Percentiles rank a stretch among this genome's conserved stretches.
Evolutionary conservation across 2,888 invertebrate genomes (phyloP).

Genomic region (Dynastes hyllus): DNA sequence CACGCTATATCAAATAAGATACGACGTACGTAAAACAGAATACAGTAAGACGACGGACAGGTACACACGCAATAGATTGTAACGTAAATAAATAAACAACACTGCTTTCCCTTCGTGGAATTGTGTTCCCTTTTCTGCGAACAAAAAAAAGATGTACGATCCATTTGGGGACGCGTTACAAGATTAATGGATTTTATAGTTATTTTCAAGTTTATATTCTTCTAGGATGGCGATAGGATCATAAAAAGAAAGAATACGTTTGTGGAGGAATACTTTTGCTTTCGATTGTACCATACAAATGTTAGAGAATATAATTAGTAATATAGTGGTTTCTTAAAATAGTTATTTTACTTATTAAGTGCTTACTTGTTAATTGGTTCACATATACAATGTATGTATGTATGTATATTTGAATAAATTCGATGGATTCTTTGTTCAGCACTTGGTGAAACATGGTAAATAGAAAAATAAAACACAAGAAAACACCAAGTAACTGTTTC

Average conservation of each 20-base stretch:
- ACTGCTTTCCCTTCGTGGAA: neutral
- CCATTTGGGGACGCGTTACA: neutral
- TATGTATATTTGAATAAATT: too few relatives aligned
- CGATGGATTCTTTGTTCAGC: too few relatives aligned
- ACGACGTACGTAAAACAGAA: constrained; percentile 20
- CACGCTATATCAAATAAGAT: constrained; percentile 37
- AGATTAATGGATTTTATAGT: constrained; percentile 5
- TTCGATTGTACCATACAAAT: too few relatives aligned
- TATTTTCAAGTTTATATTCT: constrained; percentile 3
- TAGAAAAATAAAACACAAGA: too few relatives aligned
- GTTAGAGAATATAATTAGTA: too few relatives aligned
- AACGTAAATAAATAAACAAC: constrained; percentile 21
- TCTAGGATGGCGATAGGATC: neutral
- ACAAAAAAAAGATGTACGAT: constrained; percentile 3
- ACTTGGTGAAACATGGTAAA: too few relatives aligned
- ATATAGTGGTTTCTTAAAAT: too few relatives aligned
- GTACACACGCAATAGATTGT: constrained; percentile 5
- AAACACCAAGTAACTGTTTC: too few relatives aligned
- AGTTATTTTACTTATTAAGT: too few relatives aligned
- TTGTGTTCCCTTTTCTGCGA: constrained; percentile 1
- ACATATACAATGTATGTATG: too few relatives aligned
- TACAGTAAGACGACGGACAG: constrained; percentile 19
- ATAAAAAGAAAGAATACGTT: neutral
- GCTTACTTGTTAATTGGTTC: too few relatives aligned
- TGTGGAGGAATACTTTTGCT: too few relatives aligned